Percentiles rank a stretch among this genome's conserved stretches.
Conservation (phyloP, 2,113 vertebrate species). For the Pavo muticus region DNA sequence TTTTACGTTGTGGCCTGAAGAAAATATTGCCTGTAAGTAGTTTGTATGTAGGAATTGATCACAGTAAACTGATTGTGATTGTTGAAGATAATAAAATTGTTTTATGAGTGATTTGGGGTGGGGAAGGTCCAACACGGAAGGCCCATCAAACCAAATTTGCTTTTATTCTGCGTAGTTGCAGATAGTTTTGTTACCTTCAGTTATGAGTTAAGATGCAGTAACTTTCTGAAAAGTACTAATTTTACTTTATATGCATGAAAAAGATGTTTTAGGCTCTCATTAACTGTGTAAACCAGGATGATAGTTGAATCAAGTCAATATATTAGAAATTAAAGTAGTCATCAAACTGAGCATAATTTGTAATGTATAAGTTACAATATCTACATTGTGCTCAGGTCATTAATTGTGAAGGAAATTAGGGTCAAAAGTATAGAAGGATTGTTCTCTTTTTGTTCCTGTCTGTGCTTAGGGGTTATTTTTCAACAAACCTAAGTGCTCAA, state of each 20-base stretch:
- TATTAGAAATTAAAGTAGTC: background rate
- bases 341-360: background rate
- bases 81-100: background rate
- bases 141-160: background rate
- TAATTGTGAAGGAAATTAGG: background rate
- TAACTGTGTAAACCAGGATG: background rate
- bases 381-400: background rate
- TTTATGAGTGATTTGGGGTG: background rate
- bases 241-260: background rate
- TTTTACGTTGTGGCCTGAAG: constrained; percentile 94
- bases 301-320: background rate
- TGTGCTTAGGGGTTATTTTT: background rate
- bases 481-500: background rate
- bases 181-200: background rate
- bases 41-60: background rate
- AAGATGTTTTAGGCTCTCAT: background rate
- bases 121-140: background rate
- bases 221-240: background rate
- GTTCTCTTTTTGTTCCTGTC: background rate
- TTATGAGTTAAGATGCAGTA: background rate
- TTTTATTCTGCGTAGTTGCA: background rate
- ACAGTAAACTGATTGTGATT: background rate
- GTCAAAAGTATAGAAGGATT: background rate
- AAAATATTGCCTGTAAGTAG: constrained; percentile 92
- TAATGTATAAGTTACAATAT: background rate